phyloP scores from a whole-genome alignment of 1,140 invertebrate genomes.

The Belonocnema kinseyi region DNA sequence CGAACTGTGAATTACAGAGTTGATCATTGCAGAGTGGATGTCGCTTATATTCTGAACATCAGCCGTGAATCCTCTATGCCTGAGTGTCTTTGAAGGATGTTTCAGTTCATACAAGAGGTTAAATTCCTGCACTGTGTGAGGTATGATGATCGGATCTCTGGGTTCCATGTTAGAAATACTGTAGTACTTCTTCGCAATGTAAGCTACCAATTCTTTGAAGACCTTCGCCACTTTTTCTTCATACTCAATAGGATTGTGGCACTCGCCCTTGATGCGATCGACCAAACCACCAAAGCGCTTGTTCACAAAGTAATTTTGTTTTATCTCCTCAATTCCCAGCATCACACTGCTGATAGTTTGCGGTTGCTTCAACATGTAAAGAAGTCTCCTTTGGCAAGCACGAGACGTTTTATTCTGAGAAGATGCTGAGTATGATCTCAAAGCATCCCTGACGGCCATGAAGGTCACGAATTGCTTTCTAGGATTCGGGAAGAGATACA shows the following conservation, averaged over 20 bases:
- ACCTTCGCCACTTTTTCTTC: slow-evolving; percentile 62
- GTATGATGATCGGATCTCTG: slow-evolving; percentile 61
- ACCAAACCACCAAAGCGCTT: slow-evolving; percentile 64
- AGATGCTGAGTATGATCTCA: slow-evolving; percentile 76
- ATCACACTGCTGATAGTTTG: slow-evolving; percentile 77
- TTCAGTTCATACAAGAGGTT: slow-evolving; percentile 66
- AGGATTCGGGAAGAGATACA: slow-evolving; percentile 79
- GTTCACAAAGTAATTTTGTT: slow-evolving; percentile 76
- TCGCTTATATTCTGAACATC: slow-evolving; percentile 64
- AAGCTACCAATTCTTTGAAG: slow-evolving; percentile 67
- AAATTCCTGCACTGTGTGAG: slow-evolving; percentile 73
- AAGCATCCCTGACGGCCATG: slow-evolving; percentile 78
- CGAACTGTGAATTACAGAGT: slow-evolving; percentile 79
- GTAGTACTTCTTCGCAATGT: slow-evolving; percentile 71
- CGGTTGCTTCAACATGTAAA: slow-evolving; percentile 80
- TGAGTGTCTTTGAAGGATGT: slow-evolving; percentile 55
- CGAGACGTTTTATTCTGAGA: slow-evolving; percentile 82
- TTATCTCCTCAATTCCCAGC: slow-evolving; percentile 79
- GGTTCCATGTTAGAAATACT: slow-evolving; percentile 66
- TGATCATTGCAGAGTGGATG: slow-evolving; percentile 71
- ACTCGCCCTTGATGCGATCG: slow-evolving; percentile 61
- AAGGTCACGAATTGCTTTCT: slow-evolving; percentile 74
- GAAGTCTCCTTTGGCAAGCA: slow-evolving; percentile 81
- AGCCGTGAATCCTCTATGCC: slow-evolving; percentile 56
- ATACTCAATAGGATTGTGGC: slow-evolving; percentile 52